These are phyloP conservation scores for Varanus komodoensis DNA, from an alignment of 2,113 vertebrate species.

Conservation along the genomic window DNA sequence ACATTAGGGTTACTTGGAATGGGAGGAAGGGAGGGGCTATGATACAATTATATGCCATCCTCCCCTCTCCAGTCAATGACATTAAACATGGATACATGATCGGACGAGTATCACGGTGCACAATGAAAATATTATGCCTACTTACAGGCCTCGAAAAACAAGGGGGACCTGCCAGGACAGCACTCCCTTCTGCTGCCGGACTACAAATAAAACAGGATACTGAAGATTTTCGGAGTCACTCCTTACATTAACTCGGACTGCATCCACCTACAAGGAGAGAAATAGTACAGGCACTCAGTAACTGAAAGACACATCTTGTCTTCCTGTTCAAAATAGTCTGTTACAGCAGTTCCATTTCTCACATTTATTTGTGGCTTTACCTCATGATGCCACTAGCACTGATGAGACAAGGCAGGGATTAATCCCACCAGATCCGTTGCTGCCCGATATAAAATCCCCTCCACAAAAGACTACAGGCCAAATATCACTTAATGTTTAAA, in stretches of 20 bases:
- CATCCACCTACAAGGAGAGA: slow-evolving; percentile 71
- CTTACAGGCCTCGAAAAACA: slow-evolving; percentile 85
- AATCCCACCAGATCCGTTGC: background rate
- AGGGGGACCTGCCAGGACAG: slow-evolving; percentile 85
- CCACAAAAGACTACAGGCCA: background rate
- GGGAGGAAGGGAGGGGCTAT: background rate
- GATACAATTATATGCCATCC: no score
- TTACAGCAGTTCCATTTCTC: background rate
- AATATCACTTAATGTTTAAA: no score
- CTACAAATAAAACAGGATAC: slow-evolving; percentile 82
- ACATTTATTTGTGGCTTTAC: background rate
- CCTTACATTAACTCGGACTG: slow-evolving; percentile 79
- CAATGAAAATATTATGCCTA: background rate
- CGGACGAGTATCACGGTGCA: background rate
- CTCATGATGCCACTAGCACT: background rate
- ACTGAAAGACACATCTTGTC: background rate
- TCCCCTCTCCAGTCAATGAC: background rate
- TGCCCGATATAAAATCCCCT: background rate
- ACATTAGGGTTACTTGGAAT: background rate
- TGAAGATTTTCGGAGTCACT: slow-evolving; percentile 78
- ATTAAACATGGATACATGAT: background rate
- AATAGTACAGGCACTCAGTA: background rate
- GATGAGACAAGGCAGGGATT: background rate
- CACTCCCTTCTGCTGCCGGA: slow-evolving; percentile 84
- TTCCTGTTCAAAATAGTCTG: background rate